Percentiles rank a stretch among this genome's conserved stretches.
phyloP scores from a whole-genome alignment of 2,113 vertebrate genomes.

The Mungos mungo region DNA sequence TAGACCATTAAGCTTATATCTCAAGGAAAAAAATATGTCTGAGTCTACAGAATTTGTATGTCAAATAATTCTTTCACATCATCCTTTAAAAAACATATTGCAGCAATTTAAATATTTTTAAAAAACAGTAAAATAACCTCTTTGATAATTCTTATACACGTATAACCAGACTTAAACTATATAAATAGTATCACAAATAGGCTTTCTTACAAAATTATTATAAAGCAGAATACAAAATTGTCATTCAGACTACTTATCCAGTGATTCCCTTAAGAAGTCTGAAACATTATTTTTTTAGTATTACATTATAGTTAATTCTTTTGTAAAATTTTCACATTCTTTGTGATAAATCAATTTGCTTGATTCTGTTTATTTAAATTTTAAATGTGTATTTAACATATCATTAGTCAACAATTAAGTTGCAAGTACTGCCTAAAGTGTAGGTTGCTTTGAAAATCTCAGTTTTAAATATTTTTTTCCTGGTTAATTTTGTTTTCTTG shows the following conservation, averaged over 20 bases:
- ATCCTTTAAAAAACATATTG: background rate
- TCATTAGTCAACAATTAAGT: background rate
- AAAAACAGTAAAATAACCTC: background rate
- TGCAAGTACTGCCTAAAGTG: background rate
- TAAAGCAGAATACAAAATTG: background rate
- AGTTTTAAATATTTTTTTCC: background rate
- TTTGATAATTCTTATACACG: background rate
- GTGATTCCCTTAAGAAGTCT: background rate
- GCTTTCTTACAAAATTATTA: constrained; percentile 19
- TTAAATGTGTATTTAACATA: constrained; percentile 19
- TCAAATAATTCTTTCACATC: constrained; percentile 10
- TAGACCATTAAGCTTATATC: background rate
- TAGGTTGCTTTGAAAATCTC: background rate
- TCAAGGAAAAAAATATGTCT: background rate
- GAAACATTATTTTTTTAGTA: background rate
- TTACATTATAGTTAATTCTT: background rate
- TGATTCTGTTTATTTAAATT: constrained; percentile 8
- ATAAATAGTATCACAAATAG: background rate
- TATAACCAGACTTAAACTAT: background rate
- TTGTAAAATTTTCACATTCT: background rate
- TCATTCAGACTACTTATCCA: background rate
- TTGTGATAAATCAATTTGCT: background rate
- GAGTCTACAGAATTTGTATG: background rate
- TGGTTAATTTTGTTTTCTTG: background rate
- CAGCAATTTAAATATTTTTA: background rate